Base-by-base conservation (phyloP, 2,888 invertebrate species). In the Meiosimyza platycephala region DNA sequence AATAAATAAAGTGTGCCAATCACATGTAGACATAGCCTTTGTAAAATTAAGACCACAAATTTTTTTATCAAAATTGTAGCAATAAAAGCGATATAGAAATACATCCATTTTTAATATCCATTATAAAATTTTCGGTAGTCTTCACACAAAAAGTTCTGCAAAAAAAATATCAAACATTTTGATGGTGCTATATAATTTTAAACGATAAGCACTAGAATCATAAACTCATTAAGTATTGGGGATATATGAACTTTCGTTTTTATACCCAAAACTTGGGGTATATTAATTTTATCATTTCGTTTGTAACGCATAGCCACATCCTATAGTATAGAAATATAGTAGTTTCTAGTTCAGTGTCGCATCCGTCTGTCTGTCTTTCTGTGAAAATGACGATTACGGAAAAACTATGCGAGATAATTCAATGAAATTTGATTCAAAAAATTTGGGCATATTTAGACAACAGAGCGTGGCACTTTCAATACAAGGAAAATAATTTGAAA, bases 51-150 rank as follows among this genome's bases (percentile, higher is more conserved):
- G 18, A 22, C 9, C 48, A 50, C 57, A 50, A 55, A 55, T 13
- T 4, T 54, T 16, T 9, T 59, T 22, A 48, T 11, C 13, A 16
- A 33, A 67, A 52, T 40, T 62, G 59, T 13, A n/a, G 18, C 15
- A 18, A 47, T 51, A 47, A 63, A 50, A 59, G 55, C n/a, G 18
- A 16, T 54, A 22, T 18, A 6, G n/a, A 16, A 16, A 63, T 70
- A 33, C 47, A 47, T 55, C 54, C 22, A 18, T 47, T 16, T 82
- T 81, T 81, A 60, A 84, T 84, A 83, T 82, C 78, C 79, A 79
- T 80, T 76, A 84, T 82, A 84, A 83, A 82, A 69, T 69, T 68
- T 60, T 72, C 79, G 83, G 79, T 80, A 76, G 74, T 71, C 76
- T 82, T 82, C 76, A 76, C 74, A 76, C 28, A 73, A 76, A 77